A percentile compares a stretch with the other conserved stretches of the same genome.
Evolutionary conservation across 1,140 invertebrate genomes (phyloP).

Genomic region (Chironomus striatipennis): DNA sequence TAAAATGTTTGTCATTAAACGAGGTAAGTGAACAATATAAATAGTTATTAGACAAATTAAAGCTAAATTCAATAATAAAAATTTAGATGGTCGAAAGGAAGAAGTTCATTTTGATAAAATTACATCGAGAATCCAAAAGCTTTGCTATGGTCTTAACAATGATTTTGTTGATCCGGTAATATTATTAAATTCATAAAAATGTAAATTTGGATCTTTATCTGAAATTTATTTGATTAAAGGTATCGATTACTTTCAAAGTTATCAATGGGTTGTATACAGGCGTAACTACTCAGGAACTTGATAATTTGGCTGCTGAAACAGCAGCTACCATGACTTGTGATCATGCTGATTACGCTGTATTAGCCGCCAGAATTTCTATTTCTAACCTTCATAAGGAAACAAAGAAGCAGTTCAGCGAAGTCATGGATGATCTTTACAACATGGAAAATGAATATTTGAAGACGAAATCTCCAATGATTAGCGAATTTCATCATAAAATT

Average conservation of each 20-base stretch:
- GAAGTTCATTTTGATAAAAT: slow-evolving; percentile 97
- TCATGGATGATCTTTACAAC: slow-evolving; percentile 79
- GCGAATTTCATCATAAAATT: slow-evolving; percentile 71
- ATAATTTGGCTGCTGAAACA: slow-evolving; percentile 95
- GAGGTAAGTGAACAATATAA: slow-evolving; percentile 38
- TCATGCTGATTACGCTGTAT: slow-evolving; percentile 93
- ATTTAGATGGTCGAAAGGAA: slow-evolving; percentile 78
- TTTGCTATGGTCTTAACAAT: slow-evolving; percentile 93
- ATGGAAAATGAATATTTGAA: slow-evolving; percentile 66
- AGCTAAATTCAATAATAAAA: background rate
- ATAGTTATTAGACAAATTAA: background rate
- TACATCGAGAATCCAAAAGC: slow-evolving; percentile 86
- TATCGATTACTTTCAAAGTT: slow-evolving; percentile 76
- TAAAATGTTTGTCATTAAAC: slow-evolving; percentile 47
- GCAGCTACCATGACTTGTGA: slow-evolving; percentile 92
- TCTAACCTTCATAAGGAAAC: slow-evolving; percentile 98
- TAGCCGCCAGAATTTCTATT: slow-evolving; percentile 92
- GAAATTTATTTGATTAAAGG: slow-evolving; percentile 41
- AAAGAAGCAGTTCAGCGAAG: slow-evolving; percentile 82
- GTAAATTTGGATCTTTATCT: no score
- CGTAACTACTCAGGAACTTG: slow-evolving; percentile 92
- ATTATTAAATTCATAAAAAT: no score
- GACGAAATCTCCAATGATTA: slow-evolving; percentile 70
- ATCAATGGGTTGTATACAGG: slow-evolving; percentile 92
- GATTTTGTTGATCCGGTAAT: slow-evolving; percentile 94